These are phyloP conservation scores for Potamilus streckersoni DNA, from an alignment of 1,140 invertebrate genomes.

Conservation along the genomic window DNA sequence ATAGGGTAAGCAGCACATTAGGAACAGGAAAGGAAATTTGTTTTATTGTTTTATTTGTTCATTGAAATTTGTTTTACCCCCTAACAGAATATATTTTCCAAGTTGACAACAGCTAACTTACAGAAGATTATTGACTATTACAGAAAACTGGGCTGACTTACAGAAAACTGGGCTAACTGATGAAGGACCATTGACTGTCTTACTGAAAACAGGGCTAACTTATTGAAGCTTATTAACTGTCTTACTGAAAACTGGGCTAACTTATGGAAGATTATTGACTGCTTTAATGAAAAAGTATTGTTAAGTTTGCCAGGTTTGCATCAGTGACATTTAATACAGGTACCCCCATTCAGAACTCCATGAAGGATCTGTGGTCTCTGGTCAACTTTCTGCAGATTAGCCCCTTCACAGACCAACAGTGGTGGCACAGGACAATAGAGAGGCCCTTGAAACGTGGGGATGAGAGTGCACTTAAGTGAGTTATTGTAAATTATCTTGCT, in stretches of 20 bases:
- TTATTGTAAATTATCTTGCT: neutral
- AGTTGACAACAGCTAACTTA: neutral
- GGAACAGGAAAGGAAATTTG: no score
- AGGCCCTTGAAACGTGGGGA: conserved; percentile 48
- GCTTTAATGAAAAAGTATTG: no score
- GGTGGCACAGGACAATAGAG: conserved; percentile 78
- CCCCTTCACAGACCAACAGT: conserved; percentile 73
- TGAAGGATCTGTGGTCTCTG: conserved; percentile 86
- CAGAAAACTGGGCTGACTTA: no score
- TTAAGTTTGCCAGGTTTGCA: no score
- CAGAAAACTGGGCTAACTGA: neutral
- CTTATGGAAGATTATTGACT: neutral
- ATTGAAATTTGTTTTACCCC: no score
- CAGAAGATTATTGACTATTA: neutral
- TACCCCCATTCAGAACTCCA: conserved; percentile 93
- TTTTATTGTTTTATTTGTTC: no score
- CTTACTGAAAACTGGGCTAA: neutral
- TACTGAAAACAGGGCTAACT: neutral
- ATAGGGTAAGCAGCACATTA: no score
- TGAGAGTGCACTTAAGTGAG: conserved; percentile 46
- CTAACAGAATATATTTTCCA: neutral
- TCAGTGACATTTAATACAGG: conserved; percentile 69
- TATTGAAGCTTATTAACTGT: no score
- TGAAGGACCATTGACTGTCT: neutral
- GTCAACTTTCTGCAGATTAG: conserved; percentile 84